Conservation (phyloP, 2,888 invertebrate species). For the Caenorhabditis becei region DNA sequence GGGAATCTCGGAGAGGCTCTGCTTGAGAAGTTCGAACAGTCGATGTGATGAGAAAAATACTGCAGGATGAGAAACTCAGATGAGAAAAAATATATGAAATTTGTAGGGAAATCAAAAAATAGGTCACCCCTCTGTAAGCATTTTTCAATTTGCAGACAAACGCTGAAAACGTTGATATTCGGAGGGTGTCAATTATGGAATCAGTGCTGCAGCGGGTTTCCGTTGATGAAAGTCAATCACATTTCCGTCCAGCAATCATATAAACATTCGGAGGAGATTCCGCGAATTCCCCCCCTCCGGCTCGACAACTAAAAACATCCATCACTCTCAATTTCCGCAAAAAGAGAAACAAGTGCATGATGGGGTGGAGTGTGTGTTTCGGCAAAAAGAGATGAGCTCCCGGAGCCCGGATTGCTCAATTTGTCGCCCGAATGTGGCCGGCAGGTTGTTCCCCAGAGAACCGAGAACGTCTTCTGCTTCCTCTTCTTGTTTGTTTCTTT, state of each 20-base stretch:
- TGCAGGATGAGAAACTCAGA: too few relatives aligned
- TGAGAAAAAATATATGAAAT: too few relatives aligned
- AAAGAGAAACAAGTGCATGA: constrained; percentile 44
- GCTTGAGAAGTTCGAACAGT: too few relatives aligned
- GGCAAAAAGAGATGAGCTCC: constrained; percentile 21
- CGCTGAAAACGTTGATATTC: too few relatives aligned
- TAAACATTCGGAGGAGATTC: background rate
- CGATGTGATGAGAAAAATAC: too few relatives aligned
- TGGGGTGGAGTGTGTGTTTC: constrained; percentile 7
- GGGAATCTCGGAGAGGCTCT: too few relatives aligned
- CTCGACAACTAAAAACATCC: background rate
- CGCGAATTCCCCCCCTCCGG: background rate
- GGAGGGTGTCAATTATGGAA: too few relatives aligned
- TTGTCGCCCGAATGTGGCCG: constrained; percentile 36
- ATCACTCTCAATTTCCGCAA: background rate
- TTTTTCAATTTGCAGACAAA: too few relatives aligned
- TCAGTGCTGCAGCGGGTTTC: too few relatives aligned
- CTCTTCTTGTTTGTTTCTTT: constrained; percentile 27
- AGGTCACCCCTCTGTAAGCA: too few relatives aligned
- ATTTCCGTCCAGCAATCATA: too few relatives aligned
- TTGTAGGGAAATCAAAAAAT: too few relatives aligned
- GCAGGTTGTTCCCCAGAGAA: constrained; percentile 57
- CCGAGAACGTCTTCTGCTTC: constrained; percentile 38
- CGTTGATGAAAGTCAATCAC: background rate
- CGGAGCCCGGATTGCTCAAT: constrained; percentile 37